Percentiles rank a stretch among this genome's conserved stretches.
Conservation (phyloP, 2,888 invertebrate genomes). For the Lycophotia porphyrea region DNA sequence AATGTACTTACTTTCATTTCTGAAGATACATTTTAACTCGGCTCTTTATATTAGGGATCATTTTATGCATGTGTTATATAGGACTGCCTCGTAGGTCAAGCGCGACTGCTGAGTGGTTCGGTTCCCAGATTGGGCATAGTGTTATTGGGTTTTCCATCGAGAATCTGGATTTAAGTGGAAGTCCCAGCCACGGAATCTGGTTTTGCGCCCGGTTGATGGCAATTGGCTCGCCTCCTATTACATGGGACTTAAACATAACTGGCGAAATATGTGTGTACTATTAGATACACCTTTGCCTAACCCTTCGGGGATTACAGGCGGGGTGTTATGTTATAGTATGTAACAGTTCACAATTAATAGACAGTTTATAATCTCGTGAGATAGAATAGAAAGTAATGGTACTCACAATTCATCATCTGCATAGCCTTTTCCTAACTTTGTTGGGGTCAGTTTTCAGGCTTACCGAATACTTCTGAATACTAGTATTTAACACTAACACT, state of each 20-base stretch:
- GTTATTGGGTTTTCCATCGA: neutral
- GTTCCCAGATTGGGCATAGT: neutral
- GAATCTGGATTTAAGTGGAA: neutral
- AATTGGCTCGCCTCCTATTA: neutral
- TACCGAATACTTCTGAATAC: neutral
- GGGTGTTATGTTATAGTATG: neutral
- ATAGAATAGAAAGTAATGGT: neutral
- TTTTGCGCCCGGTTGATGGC: neutral
- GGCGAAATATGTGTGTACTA: neutral
- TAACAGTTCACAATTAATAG: neutral
- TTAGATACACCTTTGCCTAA: neutral
- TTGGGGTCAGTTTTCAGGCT: neutral
- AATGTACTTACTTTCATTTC: constrained; percentile 12
- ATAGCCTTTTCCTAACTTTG: neutral
- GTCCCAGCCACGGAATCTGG: neutral
- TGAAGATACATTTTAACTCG: constrained; percentile 11
- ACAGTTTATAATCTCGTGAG: neutral
- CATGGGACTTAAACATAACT: neutral
- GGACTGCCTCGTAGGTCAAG: too few relatives aligned
- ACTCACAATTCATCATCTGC: neutral
- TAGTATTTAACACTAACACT: too few relatives aligned
- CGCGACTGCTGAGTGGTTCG: too few relatives aligned
- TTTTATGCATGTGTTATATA: too few relatives aligned
- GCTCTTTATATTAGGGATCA: constrained; percentile 4
- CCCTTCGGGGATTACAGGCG: neutral